Evolutionary conservation across 1,140 invertebrate genomes (phyloP), one percentile per base, ranked within the genome.

Genomic region (Drosophila dunni): DNA sequence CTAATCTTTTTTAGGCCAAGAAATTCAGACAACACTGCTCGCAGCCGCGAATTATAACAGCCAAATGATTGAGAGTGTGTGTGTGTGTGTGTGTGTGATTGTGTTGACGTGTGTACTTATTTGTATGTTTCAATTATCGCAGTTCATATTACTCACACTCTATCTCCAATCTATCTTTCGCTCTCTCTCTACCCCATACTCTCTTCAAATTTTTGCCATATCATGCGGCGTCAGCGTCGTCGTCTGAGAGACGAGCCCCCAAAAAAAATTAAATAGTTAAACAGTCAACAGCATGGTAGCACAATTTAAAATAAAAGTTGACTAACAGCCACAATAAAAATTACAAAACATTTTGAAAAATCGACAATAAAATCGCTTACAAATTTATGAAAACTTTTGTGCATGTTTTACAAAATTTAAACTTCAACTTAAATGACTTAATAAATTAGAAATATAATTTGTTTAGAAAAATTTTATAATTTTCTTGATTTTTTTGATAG

Each of bases 171-270:
- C 17, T 20, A 20, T 1, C 17, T 20, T 20, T 2, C 17, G 0
- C 17, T 20, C 3, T 0, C 24, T 5, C 24, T 6, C 24, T 29
- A 24, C 24, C 3, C 3, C 24, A 1, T 7, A 0, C 42, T n/a
- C 42, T n/a, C 29, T 53, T 48, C 51, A 60, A 20, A 57, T 77
- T 79, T 79, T 29, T 79, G 83, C 76, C 46, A 15, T 40, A 77
- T 86, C 82, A 88, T 83, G 68, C 82, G 38, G 3, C 38, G 46
- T 76, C 54, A 54, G 56, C 67, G 73, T 60, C 51, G 34, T 33
- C 45, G 46, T 42, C 33, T 34, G 44, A 34, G 46, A 61, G 81
- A 88, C 82, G 81, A 86, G 82, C 82, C 82, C 83, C 83, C 75
- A 33, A 85, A 74, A 33, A 17, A 40, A 44, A 44, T 33, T 40